These are phyloP conservation scores for Indicator indicator DNA, from an alignment of 2,113 vertebrate species.

Conservation along the genomic window DNA sequence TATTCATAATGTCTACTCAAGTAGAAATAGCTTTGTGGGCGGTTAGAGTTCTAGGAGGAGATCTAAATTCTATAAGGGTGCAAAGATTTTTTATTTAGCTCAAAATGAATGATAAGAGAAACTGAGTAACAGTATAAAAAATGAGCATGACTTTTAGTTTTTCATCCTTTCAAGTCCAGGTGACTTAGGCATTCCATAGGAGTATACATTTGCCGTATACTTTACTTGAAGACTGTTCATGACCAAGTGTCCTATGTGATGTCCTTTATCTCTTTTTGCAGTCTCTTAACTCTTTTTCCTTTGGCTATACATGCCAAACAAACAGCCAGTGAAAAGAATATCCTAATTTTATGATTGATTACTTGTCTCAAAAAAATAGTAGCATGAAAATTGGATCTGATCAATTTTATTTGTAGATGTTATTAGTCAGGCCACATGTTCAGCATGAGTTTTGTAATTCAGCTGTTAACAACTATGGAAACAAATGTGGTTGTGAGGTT, in stretches of 20 bases:
- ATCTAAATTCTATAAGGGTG: not conserved
- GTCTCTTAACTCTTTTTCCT: not conserved
- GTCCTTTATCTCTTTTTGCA: not conserved
- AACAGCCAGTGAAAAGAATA: not conserved
- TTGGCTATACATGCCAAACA: not conserved
- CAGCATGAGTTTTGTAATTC: not conserved
- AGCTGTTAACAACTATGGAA: not conserved
- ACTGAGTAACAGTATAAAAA: not conserved
- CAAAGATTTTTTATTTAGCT: slow-evolving; percentile 8
- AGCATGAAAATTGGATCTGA: not conserved
- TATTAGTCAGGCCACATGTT: not conserved
- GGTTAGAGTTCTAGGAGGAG: not conserved
- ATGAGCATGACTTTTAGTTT: not conserved
- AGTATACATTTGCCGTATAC: not conserved
- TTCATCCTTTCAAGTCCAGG: not conserved
- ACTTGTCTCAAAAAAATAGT: not conserved
- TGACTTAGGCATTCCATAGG: not conserved
- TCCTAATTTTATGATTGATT: not conserved
- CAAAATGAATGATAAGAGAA: not conserved
- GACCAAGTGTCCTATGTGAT: not conserved
- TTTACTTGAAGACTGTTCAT: not conserved
- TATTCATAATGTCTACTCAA: slow-evolving; percentile 35
- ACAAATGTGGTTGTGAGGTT: accelerated
- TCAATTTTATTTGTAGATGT: not conserved
- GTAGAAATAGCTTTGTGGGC: slow-evolving; percentile 28